Evolutionary conservation across 2,113 vertebrate genomes (phyloP).

Genomic region (Salminus brasiliensis): DNA sequence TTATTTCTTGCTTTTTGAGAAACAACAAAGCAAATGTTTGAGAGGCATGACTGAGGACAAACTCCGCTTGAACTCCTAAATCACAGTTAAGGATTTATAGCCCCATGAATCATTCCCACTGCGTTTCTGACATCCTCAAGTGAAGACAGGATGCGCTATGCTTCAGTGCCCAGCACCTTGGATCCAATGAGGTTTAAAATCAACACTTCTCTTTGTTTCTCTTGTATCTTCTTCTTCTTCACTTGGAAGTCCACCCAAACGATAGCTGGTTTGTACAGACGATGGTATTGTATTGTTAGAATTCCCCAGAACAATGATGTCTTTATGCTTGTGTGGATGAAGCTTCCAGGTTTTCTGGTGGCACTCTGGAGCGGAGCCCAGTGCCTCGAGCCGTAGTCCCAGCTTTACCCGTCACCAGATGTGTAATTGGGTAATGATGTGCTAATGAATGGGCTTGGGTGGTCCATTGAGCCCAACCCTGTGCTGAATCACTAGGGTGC

Average conservation of each 20-base stretch:
- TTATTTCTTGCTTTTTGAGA: neutral
- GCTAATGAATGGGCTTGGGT: constrained; percentile 54
- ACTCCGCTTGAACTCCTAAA: neutral
- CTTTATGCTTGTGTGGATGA: constrained; percentile 5
- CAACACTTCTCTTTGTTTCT: constrained; percentile 6
- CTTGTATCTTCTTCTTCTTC: neutral
- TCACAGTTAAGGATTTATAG: constrained; percentile 17
- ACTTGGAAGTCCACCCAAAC: neutral
- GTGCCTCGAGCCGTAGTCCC: neutral
- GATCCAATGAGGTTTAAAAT: neutral
- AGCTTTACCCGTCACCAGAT: neutral
- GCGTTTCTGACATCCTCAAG: neutral
- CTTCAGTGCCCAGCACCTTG: neutral
- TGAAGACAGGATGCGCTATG: constrained; percentile 3
- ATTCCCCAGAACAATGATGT: constrained; percentile 9
- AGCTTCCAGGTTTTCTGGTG: neutral
- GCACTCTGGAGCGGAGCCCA: constrained; percentile 19
- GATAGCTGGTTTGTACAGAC: neutral
- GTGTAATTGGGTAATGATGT: constrained; percentile 52
- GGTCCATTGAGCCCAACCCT: constrained; percentile 60
- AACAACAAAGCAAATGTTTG: constrained; percentile 5
- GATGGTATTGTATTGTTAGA: constrained; percentile 4
- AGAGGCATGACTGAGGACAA: constrained; percentile 10
- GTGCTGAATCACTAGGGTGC: neutral
- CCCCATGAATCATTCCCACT: constrained; percentile 8